Evolutionary conservation across 1,140 invertebrate genomes (phyloP).

Genomic region (Hycleus cichorii): DNA sequence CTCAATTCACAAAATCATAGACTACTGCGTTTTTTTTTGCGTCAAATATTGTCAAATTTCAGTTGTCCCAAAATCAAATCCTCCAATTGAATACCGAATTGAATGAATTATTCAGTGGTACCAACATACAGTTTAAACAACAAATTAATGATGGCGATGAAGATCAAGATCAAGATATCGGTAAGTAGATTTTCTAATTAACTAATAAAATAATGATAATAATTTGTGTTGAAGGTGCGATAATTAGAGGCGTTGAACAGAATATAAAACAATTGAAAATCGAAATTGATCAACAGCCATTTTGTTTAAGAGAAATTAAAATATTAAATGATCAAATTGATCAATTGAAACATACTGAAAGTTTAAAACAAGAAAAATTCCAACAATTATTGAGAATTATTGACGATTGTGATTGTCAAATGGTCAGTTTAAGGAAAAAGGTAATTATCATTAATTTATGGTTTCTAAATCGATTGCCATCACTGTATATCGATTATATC

Average conservation of each 20-base stretch:
- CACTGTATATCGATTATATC: too few species aligned
- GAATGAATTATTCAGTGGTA: too few species aligned
- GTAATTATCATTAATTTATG: too few species aligned
- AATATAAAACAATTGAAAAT: background rate
- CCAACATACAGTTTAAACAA: too few species aligned
- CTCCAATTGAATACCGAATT: too few species aligned
- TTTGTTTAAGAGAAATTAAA: slow-evolving; percentile 2
- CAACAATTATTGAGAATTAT: background rate
- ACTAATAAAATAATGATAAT: background rate
- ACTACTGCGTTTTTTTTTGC: too few species aligned
- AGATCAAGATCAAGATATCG: background rate
- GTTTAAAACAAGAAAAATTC: slow-evolving; percentile 9
- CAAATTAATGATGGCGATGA: background rate
- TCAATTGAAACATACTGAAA: background rate
- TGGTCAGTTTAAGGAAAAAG: too few species aligned
- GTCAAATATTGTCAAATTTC: too few species aligned
- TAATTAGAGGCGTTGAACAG: background rate
- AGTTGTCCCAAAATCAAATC: too few species aligned
- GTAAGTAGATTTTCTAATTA: background rate
- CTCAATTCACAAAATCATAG: too few species aligned
- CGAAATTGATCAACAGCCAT: slow-evolving; percentile 11
- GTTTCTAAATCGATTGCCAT: too few species aligned
- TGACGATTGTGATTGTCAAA: too few species aligned
- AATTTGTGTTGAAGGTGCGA: background rate
- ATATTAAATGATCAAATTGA: slow-evolving; percentile 6